A percentile compares a stretch with the other conserved stretches of the same genome.
phyloP scores from a whole-genome alignment of 2,797 vertebrate genomes.

The Sciurus carolinensis region DNA sequence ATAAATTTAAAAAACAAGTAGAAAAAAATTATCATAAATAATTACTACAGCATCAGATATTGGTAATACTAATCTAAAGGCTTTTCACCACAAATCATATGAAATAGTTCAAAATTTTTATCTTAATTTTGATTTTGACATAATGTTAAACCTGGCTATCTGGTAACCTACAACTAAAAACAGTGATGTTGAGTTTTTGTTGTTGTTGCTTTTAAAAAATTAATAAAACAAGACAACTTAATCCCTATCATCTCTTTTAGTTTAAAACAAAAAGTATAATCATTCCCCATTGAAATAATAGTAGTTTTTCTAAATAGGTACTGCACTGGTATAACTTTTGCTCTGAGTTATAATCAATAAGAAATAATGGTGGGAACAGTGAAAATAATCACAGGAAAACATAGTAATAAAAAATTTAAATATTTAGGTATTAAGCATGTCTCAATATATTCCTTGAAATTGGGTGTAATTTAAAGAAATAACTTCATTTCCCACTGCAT shows the following conservation, averaged over 20 bases:
- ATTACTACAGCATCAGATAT: not conserved
- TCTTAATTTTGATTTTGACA: not conserved
- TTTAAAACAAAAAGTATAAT: not conserved
- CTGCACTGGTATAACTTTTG: not conserved
- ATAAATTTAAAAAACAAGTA: not conserved
- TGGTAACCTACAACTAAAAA: not conserved
- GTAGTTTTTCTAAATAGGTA: conserved; percentile 47
- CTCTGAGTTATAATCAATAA: not conserved
- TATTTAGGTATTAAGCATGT: conserved; percentile 18
- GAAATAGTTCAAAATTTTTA: not conserved
- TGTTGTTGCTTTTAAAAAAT: not conserved
- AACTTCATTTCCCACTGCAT: not conserved
- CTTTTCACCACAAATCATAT: conserved; percentile 38
- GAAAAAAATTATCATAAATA: conserved; percentile 21
- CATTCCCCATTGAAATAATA: not conserved
- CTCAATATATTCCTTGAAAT: not conserved
- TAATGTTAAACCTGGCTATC: conserved; percentile 34
- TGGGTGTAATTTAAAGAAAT: not conserved
- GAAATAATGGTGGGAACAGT: not conserved
- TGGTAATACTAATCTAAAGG: not conserved
- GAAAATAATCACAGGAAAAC: conserved; percentile 11
- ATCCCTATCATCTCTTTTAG: not conserved
- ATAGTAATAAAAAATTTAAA: not conserved
- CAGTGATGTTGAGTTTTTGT: not conserved
- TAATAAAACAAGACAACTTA: conserved; percentile 26